These are phyloP conservation scores for Cariama cristata DNA, from an alignment of 2,113 vertebrate genomes.

Conservation along the genomic window DNA sequence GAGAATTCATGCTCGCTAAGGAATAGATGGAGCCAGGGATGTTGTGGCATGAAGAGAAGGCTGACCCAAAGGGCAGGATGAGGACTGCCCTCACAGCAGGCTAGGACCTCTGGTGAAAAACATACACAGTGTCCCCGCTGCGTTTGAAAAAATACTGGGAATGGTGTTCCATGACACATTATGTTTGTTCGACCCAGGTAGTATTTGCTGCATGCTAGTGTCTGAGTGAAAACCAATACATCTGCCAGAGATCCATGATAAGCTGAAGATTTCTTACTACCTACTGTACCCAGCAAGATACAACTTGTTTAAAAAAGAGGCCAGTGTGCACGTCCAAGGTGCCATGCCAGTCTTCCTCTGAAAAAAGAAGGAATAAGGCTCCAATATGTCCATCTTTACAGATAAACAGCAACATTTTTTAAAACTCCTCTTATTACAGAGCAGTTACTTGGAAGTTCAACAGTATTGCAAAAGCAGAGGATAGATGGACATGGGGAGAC, in stretches of 20 bases:
- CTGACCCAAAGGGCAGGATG: background rate
- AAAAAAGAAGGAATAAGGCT: background rate
- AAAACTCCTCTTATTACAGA: background rate
- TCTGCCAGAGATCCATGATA: background rate
- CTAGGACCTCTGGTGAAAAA: background rate
- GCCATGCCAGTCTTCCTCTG: background rate
- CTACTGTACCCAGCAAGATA: background rate
- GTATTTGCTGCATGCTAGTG: background rate
- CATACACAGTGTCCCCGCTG: background rate
- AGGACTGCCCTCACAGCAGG: background rate
- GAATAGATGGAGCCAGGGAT: background rate
- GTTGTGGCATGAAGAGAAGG: background rate
- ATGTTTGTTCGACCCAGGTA: background rate
- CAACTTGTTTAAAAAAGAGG: background rate
- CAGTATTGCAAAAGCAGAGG: background rate
- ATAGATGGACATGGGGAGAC: background rate
- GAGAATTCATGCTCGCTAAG: background rate
- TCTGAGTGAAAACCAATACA: background rate
- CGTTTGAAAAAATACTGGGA: background rate
- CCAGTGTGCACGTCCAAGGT: rapidly evolving
- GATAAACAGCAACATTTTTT: background rate
- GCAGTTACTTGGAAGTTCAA: background rate
- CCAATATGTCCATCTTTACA: background rate
- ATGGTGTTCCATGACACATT: background rate
- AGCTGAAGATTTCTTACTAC: background rate